Percentiles rank a stretch among this genome's conserved stretches.
These are phyloP conservation scores for Eira barbara DNA, from an alignment of 2,113 vertebrate species.

Conservation along the genomic window DNA sequence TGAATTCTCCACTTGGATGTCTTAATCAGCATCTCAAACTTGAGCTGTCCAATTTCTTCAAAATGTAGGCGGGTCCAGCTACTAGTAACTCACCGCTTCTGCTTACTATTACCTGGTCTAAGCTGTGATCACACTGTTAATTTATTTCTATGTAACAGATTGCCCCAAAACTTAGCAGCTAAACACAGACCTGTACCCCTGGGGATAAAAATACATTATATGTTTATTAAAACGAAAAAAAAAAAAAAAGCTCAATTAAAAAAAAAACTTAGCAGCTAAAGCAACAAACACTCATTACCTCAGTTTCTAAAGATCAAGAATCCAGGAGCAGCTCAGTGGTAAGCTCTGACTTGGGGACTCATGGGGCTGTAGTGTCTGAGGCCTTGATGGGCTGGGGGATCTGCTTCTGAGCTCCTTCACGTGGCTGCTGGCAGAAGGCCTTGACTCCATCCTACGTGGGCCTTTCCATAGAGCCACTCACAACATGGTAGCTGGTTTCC, in stretches of 20 bases:
- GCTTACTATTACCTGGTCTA: neutral
- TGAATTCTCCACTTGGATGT: neutral
- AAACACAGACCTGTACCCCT: too few species aligned
- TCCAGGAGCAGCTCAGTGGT: neutral
- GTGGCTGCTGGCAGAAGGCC: neutral
- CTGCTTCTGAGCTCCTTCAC: neutral
- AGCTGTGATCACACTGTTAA: neutral
- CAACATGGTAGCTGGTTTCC: neutral
- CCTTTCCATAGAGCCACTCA: neutral
- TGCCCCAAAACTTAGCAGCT: neutral
- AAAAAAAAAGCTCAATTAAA: too few species aligned
- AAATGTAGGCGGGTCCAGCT: neutral
- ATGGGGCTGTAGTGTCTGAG: neutral
- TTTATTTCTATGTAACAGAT: neutral
- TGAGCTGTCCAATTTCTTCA: neutral
- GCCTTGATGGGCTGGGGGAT: neutral
- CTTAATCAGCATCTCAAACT: neutral
- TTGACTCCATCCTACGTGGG: accelerated
- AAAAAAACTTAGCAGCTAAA: neutral
- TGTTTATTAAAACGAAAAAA: too few species aligned
- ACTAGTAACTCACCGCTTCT: neutral
- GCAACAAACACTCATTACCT: neutral
- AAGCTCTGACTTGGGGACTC: neutral
- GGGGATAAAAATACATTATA: too few species aligned
- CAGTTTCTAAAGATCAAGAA: neutral